These are phyloP conservation scores for Oriolus oriolus DNA, from an alignment of 2,113 vertebrate genomes.

Conservation along the genomic window DNA sequence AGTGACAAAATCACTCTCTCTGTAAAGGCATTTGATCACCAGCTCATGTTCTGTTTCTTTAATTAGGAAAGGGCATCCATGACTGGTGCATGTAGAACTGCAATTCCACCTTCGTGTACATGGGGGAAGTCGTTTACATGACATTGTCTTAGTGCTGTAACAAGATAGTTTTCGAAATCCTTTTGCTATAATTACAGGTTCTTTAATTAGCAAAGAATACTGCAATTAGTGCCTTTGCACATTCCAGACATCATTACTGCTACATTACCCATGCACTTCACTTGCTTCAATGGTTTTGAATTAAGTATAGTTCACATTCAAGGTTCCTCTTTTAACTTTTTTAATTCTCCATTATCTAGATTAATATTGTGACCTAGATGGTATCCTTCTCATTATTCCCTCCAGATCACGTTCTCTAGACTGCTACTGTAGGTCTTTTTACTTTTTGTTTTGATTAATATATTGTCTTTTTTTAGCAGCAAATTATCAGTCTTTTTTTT, in stretches of 20 bases:
- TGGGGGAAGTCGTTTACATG: not conserved
- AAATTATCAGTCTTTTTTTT: not conserved
- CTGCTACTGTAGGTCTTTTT: not conserved
- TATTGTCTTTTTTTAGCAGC: not conserved
- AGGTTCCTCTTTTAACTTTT: slow-evolving; percentile 53
- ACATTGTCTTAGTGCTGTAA: not conserved
- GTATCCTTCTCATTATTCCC: not conserved
- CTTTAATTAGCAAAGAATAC: slow-evolving; percentile 64
- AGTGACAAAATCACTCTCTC: not conserved
- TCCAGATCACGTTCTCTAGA: not conserved
- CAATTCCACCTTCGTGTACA: not conserved
- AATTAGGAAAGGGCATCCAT: not conserved
- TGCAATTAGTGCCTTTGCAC: slow-evolving; percentile 34
- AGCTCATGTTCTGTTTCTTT: not conserved
- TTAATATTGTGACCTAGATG: slow-evolving; percentile 35
- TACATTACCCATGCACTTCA: slow-evolving; percentile 39
- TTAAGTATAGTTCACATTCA: slow-evolving; percentile 58
- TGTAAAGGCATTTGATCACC: not conserved
- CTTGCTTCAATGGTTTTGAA: slow-evolving; percentile 34
- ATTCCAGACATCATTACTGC: slow-evolving; percentile 24
- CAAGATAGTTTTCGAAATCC: not conserved
- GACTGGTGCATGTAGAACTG: not conserved
- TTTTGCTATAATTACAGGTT: slow-evolving; percentile 11
- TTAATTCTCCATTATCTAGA: slow-evolving; percentile 41
- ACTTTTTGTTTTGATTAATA: not conserved